phyloP scores from a whole-genome alignment of 2,888 invertebrate species.

The Oithona nana region DNA sequence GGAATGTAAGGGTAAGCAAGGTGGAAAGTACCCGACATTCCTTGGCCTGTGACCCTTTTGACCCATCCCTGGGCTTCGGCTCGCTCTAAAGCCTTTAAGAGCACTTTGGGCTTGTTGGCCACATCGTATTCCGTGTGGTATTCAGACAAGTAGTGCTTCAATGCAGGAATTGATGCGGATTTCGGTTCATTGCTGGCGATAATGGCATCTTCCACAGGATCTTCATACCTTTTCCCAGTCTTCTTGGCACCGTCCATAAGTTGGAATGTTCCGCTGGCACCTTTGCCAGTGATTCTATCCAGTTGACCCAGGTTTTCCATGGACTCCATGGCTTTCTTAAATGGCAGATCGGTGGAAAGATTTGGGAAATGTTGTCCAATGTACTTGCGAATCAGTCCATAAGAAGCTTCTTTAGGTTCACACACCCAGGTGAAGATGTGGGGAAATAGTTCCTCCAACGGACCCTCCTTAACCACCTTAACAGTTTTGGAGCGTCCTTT shows the following conservation, averaged over 20 bases:
- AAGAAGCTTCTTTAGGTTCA: constrained; percentile 13
- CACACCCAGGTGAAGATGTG: constrained; percentile 11
- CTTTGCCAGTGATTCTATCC: constrained; percentile 12
- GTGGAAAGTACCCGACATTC: constrained; percentile 7
- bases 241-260: constrained; percentile 14
- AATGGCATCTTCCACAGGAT: constrained; percentile 9
- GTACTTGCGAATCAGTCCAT: constrained; percentile 8
- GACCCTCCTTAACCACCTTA: background rate
- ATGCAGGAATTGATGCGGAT: background rate
- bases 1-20: constrained; percentile 9
- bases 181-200: constrained; percentile 16
- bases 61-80: background rate
- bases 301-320: background rate
- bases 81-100: constrained; percentile 4
- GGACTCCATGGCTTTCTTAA: constrained; percentile 13
- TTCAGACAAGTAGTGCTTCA: constrained; percentile 3
- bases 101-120: background rate
- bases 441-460: constrained; percentile 2
- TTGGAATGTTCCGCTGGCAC: constrained; percentile 6
- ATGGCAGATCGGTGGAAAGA: background rate
- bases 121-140: constrained; percentile 10
- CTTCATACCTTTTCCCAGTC: constrained; percentile 5
- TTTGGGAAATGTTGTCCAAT: background rate
- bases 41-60: constrained; percentile 1
- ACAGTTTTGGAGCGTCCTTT: background rate